Evolutionary conservation across 2,888 invertebrate species (phyloP), one percentile per base, ranked within the genome.

Genomic region (Oligia fasciuncula): DNA sequence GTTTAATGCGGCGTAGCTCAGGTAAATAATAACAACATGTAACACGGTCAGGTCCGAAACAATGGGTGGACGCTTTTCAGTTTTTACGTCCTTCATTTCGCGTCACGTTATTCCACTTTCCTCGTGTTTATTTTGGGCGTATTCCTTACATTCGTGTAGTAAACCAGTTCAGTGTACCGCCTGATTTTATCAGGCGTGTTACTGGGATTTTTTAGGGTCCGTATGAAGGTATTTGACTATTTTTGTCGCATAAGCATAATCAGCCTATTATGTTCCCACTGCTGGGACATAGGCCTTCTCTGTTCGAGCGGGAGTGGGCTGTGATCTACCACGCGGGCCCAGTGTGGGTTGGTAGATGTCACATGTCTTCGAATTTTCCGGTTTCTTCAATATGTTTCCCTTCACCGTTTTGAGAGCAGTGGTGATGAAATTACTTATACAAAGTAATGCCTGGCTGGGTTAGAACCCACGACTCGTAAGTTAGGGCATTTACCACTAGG

Each of bases 11-110:
- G 78, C 75, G 80, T 84, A 78, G 76, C 81, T 80, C 84, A 76
- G 70, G 74, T 90, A 83, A 88, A 90, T 90, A 90, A 89, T 84
- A 84, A 89, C 72, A 83, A 79, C 72, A 76, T 80, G 77, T 80
- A 77, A 80, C 75, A 73, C 80, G 80, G 89, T 78, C 82, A 80
- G 73, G 83, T 71, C 29, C 19, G 63, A 85, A 87, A 86, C 69
- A 82, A 80, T 88, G 76, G 77, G 9, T 76, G 69, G 71, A 80
- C 74, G 76, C 71, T 85, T 85, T 84, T 84, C 76, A 65, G 87
- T 71, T 87, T 79, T 76, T 85, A 84, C 76, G 85, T 80, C 85
- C 80, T 76, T 84, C 87, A 84, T 73, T 84, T 74, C 65, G 73
- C 60, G 70, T 85, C 75, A 79, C 73, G 70, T 87, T 85, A 86